Conservation (phyloP, 1,140 invertebrate genomes). For the Pachyrhynchus sulphureomaculatus region DNA sequence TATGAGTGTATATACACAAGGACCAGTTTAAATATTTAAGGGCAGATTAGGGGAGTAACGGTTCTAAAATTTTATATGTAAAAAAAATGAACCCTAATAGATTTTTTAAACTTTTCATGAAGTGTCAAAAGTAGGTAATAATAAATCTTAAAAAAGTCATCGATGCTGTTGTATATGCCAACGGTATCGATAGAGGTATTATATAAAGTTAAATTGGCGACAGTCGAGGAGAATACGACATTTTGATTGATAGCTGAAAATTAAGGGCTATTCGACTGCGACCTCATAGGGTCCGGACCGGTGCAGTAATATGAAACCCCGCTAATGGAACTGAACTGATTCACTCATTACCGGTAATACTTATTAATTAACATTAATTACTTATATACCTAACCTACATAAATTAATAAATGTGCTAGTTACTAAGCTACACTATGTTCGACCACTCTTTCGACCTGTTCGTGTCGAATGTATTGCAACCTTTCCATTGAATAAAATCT, state of each 20-base stretch:
- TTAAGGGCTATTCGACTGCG: conserved; percentile 32
- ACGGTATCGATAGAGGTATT: conserved; percentile 1
- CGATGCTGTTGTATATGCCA: background rate
- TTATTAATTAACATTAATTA: conserved; percentile 29
- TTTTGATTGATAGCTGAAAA: conserved; percentile 11
- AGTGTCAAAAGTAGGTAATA: conserved; percentile 10
- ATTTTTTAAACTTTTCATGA: conserved; percentile 24
- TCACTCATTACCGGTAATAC: conserved; percentile 39
- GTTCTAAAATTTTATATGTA: conserved; percentile 6
- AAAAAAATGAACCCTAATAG: conserved; percentile 5
- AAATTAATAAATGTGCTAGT: conserved; percentile 30
- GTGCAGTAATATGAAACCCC: conserved; percentile 35
- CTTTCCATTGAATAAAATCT: background rate
- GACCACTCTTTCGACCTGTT: conserved; percentile 17
- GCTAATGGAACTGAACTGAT: conserved; percentile 43
- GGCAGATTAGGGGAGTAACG: background rate
- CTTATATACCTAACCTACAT: conserved; percentile 23
- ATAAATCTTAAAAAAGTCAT: background rate
- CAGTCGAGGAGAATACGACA: background rate
- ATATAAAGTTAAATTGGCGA: conserved; percentile 1
- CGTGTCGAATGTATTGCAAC: conserved; percentile 8
- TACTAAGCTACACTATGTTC: conserved; percentile 31
- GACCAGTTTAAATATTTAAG: conserved; percentile 3
- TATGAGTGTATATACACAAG: background rate
- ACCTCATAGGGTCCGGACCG: conserved; percentile 32